Percentiles rank a stretch among this genome's conserved stretches.
These are phyloP conservation scores for Heliocidaris erythrogramma DNA, from an alignment of 35 echinoderm and acorn worm genomes.

Conservation along the genomic window DNA sequence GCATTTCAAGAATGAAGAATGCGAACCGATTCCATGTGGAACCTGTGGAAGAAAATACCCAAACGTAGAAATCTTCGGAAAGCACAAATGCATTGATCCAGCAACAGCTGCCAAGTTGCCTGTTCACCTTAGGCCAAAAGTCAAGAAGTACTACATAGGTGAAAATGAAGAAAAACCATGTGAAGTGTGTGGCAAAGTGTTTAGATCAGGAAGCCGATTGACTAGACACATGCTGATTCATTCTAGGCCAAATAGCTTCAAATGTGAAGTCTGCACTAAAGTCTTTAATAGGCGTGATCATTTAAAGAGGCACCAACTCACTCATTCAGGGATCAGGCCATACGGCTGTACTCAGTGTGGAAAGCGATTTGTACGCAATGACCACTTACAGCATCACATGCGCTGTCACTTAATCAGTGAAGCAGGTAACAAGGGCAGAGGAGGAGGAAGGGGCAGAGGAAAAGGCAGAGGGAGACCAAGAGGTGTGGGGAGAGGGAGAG, in stretches of 20 bases:
- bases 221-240: slow-evolving; percentile 48
- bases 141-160: neutral
- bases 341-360: slow-evolving; percentile 45
- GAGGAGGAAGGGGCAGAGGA: neutral
- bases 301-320: slow-evolving; percentile 45
- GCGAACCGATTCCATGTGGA: slow-evolving; percentile 37
- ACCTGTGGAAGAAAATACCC: slow-evolving; percentile 45
- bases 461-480: slow-evolving; percentile 18
- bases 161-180: slow-evolving; percentile 28
- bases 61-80: slow-evolving; percentile 38
- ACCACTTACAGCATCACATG: slow-evolving; percentile 49
- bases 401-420: neutral
- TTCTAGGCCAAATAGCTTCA: slow-evolving; percentile 37
- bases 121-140: neutral
- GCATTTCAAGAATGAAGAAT: slow-evolving; percentile 44
- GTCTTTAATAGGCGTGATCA: slow-evolving; percentile 42
- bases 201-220: slow-evolving; percentile 29
- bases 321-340: slow-evolving; percentile 39
- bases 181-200: slow-evolving; percentile 35
- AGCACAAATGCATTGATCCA: slow-evolving; percentile 49
- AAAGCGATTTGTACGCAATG: slow-evolving; percentile 49
- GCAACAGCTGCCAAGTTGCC: slow-evolving; percentile 5
- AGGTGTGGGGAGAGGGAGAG: neutral
- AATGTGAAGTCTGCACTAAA: slow-evolving; percentile 48
- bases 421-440: slow-evolving; percentile 24